Evolutionary conservation across 2,797 vertebrate genomes (phyloP).

Genomic region (Spea hammondii): DNA sequence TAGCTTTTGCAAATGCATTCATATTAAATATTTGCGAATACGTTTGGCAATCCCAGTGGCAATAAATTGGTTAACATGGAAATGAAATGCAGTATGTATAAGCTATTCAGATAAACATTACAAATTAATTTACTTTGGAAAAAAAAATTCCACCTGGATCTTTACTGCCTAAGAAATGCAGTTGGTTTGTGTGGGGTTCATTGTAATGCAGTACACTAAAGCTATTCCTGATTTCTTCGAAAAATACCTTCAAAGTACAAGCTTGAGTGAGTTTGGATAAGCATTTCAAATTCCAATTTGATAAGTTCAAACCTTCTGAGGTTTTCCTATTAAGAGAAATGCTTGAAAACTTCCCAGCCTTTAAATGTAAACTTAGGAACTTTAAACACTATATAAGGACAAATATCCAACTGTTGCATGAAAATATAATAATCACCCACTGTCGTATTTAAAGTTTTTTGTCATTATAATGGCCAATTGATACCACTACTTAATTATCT

Average conservation of each 20-base stretch:
- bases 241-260: constrained; percentile 42
- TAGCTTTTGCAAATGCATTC: no score
- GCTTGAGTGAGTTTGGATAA: constrained; percentile 45
- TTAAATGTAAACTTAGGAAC: constrained; percentile 36
- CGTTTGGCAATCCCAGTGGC: background rate
- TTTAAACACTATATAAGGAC: constrained; percentile 16
- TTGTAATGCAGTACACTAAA: constrained; percentile 44
- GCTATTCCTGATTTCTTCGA: constrained; percentile 41
- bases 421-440: background rate
- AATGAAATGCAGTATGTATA: constrained; percentile 34
- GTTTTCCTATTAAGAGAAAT: constrained; percentile 39
- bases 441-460: no score
- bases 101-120: constrained; percentile 38
- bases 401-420: background rate
- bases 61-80: constrained; percentile 25
- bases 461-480: background rate
- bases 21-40: background rate
- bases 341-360: constrained; percentile 39
- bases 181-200: constrained; percentile 41
- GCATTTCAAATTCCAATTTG: constrained; percentile 46
- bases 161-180: constrained; percentile 36
- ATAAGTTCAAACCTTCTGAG: constrained; percentile 41
- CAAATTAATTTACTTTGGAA: constrained; percentile 32
- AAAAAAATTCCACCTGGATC: constrained; percentile 19
- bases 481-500: no score